Percentiles rank a stretch among this genome's conserved stretches.
phyloP scores from a whole-genome alignment of 2,113 vertebrate genomes.

The Mugil cephalus region DNA sequence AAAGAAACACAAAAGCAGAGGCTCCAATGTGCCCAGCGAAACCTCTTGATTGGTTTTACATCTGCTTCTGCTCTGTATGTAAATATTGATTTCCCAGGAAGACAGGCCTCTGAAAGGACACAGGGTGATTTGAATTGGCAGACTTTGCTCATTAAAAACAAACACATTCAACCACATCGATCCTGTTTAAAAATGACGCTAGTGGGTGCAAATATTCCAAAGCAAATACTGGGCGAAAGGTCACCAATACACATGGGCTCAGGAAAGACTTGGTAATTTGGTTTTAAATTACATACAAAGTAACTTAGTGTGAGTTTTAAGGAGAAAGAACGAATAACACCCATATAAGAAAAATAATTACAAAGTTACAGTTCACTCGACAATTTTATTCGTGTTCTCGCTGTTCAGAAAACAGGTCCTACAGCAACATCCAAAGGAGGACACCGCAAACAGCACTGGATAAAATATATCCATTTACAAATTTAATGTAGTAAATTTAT shows the following conservation, averaged over 20 bases:
- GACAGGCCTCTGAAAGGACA: neutral
- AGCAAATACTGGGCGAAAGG: no score
- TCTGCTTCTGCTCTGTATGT: slow-evolving; percentile 1
- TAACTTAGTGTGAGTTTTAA: no score
- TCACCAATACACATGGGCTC: no score
- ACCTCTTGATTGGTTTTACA: neutral
- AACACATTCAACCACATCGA: neutral
- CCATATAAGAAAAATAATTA: no score
- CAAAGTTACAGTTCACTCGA: no score
- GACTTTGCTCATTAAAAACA: neutral
- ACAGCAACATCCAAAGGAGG: slow-evolving; percentile 64
- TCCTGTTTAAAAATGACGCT: neutral
- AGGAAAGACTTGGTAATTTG: no score
- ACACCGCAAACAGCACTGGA: neutral
- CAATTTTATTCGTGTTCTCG: no score
- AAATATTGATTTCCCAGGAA: slow-evolving; percentile 27
- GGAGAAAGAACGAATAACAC: no score
- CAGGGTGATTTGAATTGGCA: neutral
- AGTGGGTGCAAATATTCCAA: neutral
- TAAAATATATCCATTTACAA: no score
- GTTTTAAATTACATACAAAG: no score
- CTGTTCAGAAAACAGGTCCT: neutral
- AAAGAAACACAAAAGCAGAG: neutral
- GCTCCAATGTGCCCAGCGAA: neutral
- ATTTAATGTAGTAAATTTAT: no score